Evolutionary conservation across 2,797 vertebrate genomes (phyloP), one percentile per base, ranked within the genome.

Genomic region (Notolepis coatsorum): DNA sequence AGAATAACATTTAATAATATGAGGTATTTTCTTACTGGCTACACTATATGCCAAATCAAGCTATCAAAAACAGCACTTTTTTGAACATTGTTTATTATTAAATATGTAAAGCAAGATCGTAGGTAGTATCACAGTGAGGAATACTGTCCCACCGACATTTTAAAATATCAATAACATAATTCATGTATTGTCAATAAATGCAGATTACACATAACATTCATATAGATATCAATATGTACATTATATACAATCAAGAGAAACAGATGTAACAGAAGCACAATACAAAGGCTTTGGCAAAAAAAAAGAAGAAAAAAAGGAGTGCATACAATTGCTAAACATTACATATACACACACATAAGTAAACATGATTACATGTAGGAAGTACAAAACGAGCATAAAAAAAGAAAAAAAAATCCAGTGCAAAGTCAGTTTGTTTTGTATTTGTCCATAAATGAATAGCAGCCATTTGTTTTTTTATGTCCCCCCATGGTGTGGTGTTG

Each of bases 41-140:
- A 82, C 75, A 81, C 73, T 76, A 81, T 73, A 73, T 77, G 70
- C 80, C 86, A 84, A 78, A 81, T 75, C 61, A 78, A 79, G 58
- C 68, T 67, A 83, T 77, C 46, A 79, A 81, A 67, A 79, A 80
- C 71, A 82, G 71, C 68, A 81, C 74, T 81, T 80, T 50, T 66
- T 72, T 84, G 63, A 79, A 88, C 79, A 88, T 90, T 65, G 65
- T 83, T 88, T 86, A 87, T 90, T 91, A 91, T 92, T 84, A 83
- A 87, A 82, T 74, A 85, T 83, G 75, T 82, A 88, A 89, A 90
- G 73, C 74, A 81, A 77, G 68, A 88, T 65, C 84, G 79, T 87
- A 91, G 89, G 90, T 92, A 90, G 90, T 85, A 89, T 93, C 92
- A 91, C 91, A 91, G 90, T 88, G 89, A 90, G 75, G 85, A 92